Evolutionary conservation across 2,113 vertebrate species (phyloP), one percentile per base, ranked within the genome.

Genomic region (Sturnus vulgaris): DNA sequence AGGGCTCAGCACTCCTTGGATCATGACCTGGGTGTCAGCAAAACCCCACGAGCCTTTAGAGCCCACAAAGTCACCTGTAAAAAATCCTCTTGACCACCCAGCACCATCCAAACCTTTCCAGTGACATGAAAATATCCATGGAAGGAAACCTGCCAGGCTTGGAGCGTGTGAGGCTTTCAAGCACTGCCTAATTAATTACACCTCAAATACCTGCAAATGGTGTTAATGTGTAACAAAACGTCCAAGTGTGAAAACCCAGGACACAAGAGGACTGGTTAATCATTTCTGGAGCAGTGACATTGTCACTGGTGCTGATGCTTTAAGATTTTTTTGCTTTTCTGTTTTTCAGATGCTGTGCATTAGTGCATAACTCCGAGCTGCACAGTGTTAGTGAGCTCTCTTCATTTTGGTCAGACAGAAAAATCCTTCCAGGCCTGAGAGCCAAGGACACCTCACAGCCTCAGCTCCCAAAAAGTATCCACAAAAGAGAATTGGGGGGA

Each of bases 81-180:
- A 75, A 49, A 0, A 0, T 1, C 61, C 25, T 42, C 6, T 23
- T 28, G 25, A 10, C 5, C 35, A 33, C 9, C 12, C 69, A 40
- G 5, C 59, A 24, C 18, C 57, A 6, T 2, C 94, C 50, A 35
- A 81, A 46, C 24, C 60, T 6, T 18, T 33, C 28, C 73, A 53
- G 61, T 4, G 11, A 17, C 19, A 2, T 2, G 37, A 28, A 56
- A 47, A 59, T 5, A 61, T 1, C 75, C 0, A 0, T 2, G 53
- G 53, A n/a, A 28, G 64, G 31, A 80, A 72, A 46, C 59, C 56
- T 82, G 84, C 22, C 12, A 39, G 42, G 5, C 40, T 31, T 4
- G 18, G 61, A 53, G 40, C 0, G 4, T 4, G 46, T 22, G 64
- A 68, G 72, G 56, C 56, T 59, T 70, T 78, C 60, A 17, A 63